Percentiles rank a stretch among this genome's conserved stretches.
Conservation (phyloP, 2,888 invertebrate species). For the Tenthredo distinguenda region DNA sequence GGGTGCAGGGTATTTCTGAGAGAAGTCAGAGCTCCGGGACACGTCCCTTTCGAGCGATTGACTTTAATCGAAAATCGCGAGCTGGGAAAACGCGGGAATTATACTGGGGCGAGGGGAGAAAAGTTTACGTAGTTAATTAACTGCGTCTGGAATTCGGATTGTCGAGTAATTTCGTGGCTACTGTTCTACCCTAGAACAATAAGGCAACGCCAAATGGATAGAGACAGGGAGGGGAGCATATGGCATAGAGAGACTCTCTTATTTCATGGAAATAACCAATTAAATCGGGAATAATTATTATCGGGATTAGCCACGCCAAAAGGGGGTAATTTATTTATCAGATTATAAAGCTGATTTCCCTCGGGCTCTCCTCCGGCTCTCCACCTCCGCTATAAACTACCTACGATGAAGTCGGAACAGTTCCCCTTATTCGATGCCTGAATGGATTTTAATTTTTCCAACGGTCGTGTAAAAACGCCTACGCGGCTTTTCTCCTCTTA, state of each 20-base stretch:
- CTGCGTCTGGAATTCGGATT: constrained; percentile 20
- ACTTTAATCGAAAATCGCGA: constrained; percentile 43
- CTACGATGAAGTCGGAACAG: constrained; percentile 68
- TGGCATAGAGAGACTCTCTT: constrained; percentile 56
- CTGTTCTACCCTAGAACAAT: background rate
- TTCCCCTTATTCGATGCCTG: constrained; percentile 58
- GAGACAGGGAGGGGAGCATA: background rate
- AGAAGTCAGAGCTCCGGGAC: background rate
- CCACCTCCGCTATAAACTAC: constrained; percentile 32
- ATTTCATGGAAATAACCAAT: constrained; percentile 71
- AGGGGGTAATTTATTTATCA: constrained; percentile 77
- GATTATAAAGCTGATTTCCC: constrained; percentile 77
- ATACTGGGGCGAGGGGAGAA: background rate
- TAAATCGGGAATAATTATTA: constrained; percentile 66
- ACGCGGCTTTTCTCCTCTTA: background rate
- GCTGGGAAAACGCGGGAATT: background rate
- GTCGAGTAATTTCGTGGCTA: constrained; percentile 6
- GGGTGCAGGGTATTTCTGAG: background rate
- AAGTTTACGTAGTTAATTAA: constrained; percentile 32
- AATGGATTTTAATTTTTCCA: constrained; percentile 16
- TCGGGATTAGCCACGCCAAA: constrained; percentile 57
- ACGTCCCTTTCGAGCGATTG: constrained; percentile 40
- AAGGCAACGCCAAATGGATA: too few species aligned
- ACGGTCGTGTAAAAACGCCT: background rate
- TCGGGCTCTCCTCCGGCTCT: constrained; percentile 59